These are phyloP conservation scores for Heptranchias perlo DNA, from an alignment of 2,113 vertebrate species.

Conservation along the genomic window DNA sequence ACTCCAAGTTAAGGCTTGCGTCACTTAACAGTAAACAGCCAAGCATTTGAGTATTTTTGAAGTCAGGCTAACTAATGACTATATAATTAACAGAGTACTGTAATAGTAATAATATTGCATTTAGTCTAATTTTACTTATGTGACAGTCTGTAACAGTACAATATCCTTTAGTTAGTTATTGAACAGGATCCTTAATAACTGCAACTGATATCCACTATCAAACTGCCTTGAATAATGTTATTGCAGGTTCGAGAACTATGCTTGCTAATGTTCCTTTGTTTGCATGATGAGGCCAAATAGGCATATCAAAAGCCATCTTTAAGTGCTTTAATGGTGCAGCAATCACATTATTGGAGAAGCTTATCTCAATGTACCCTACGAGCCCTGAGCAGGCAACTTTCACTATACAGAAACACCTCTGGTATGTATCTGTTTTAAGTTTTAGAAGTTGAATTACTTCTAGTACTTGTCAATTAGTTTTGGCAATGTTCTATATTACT, in stretches of 20 bases:
- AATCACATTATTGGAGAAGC: not conserved
- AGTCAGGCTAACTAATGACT: not conserved
- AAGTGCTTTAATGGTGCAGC: not conserved
- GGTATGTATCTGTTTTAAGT: not conserved
- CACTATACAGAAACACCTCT: not conserved
- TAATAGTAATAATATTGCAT: not conserved
- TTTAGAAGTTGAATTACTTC: not conserved
- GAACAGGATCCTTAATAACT: not conserved
- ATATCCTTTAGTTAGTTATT: not conserved
- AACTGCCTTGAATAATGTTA: not conserved
- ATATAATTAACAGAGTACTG: not conserved
- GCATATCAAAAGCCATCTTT: not conserved
- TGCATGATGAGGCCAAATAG: not conserved
- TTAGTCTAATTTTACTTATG: not conserved
- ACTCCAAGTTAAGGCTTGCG: not conserved
- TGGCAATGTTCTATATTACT: not conserved
- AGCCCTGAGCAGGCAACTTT: not conserved
- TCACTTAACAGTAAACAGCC: not conserved
- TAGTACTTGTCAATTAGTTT: constrained; percentile 31
- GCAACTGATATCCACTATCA: not conserved
- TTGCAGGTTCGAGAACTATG: not conserved
- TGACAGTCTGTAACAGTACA: not conserved
- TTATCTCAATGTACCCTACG: not conserved
- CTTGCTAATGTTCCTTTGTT: not conserved
- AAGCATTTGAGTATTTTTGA: not conserved